Conservation (phyloP, 1,140 invertebrate species). For the Drosophila watanabei region DNA sequence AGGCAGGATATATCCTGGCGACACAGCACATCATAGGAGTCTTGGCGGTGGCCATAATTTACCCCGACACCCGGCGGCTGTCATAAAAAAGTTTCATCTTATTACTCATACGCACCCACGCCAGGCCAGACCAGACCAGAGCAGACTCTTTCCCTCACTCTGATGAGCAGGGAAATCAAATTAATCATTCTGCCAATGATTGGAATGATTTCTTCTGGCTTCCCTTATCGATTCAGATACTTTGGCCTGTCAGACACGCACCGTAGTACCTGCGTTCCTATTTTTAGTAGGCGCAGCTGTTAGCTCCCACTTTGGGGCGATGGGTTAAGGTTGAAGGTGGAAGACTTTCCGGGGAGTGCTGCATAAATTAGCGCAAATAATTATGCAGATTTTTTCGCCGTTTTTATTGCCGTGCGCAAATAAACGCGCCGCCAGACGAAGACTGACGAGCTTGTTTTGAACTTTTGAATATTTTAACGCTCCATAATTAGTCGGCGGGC, state of each 20-base stretch:
- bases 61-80: conserved; percentile 37
- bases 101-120: conserved; percentile 57
- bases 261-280: conserved; percentile 23
- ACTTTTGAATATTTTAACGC: conserved; percentile 64
- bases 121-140: background rate
- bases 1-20: conserved; percentile 9
- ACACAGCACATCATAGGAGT: conserved; percentile 32
- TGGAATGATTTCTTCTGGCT: conserved; percentile 38
- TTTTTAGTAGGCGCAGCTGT: conserved; percentile 50
- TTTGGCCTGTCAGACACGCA: conserved; percentile 30
- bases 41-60: conserved; percentile 52
- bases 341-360: conserved; percentile 5
- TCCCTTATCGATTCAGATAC: conserved; percentile 39
- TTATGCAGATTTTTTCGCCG: conserved; percentile 44
- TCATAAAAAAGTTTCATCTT: conserved; percentile 68
- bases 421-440: conserved; percentile 31
- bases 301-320: conserved; percentile 15
- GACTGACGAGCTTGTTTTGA: conserved; percentile 44
- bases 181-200: conserved; percentile 73
- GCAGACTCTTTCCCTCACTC: no score
- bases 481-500: conserved; percentile 48
- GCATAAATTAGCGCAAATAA: conserved; percentile 63
- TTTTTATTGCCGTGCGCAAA: conserved; percentile 46
- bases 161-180: conserved; percentile 53
- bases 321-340: background rate